Base-by-base conservation (phyloP, 2,113 vertebrate genomes). In the Ia io region DNA sequence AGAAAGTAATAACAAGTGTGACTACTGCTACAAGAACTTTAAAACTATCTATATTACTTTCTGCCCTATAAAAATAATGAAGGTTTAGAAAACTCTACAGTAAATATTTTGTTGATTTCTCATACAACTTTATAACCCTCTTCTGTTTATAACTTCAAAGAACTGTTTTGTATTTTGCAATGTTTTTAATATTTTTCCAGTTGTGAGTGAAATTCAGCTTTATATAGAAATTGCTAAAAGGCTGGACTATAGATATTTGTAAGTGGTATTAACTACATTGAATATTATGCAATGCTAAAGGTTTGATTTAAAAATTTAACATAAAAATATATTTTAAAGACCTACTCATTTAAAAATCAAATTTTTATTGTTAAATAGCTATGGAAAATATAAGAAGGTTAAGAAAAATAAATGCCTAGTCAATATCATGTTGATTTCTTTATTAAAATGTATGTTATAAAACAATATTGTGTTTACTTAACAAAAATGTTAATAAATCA, bases 51-150 rank as follows among this genome's bases (percentile, higher is more conserved):
- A 61, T 83, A 86, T 97, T 98, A 96, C 97, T 91, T 98, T 98
- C 94, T 98, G 96, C 96, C 51, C 95, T 97, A 80, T 98, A 98
- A 98, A 98, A 98, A 89, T 88, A 97, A 96, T 80, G 92, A 95
- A 97, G 86, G 12, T 96, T 97, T 35, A 96, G 88, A 73, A 98
- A 98, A 93, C 30, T 32, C 9, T 94, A 83, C 78, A 97, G 93
- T 97, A 98, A 98, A 98, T 96, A 97, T 73, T 97, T 98, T 93
- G 92, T 93, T 96, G 94, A 96, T 97, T 98, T 98, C 95, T 88
- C 88, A 94, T 90, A 90, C 65, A 98, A 97, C 0, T 97, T 98
- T 97, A 98, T 98, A 96, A 97, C 90, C 84, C 86, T 98, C 51
- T 79, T 97, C 70, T 97, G 76, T 95, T 98, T 97, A 94, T 40